Base-by-base conservation (phyloP, 1,140 invertebrate species). In the Heliconius hewitsoni region DNA sequence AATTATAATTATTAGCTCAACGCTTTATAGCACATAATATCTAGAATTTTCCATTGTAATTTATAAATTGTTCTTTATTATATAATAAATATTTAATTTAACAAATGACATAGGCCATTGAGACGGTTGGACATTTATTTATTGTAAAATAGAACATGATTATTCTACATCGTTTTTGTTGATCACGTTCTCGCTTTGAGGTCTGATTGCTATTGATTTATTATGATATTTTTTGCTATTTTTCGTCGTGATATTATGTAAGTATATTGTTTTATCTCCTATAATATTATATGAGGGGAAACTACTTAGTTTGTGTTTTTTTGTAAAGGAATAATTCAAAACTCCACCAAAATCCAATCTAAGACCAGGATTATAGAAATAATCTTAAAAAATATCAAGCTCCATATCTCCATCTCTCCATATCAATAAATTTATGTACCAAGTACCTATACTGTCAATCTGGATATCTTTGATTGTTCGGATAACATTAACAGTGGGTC, bases 181-280 rank as follows among this genome's bases (percentile, higher is more conserved):
- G 34, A 71, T 71, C 71, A 71, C 71, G 71, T 71, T 71, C 34
- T 37, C 71, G 19, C 8, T 71, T 71, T 39, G 71, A 11, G 39
- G 71, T 37, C 71, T n/a, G 16, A 39, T 37, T 37, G 37, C 34
- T 37, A n/a, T 71, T 39, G 8, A 71, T 71, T 37, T 39, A 71
- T 71, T 39, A 39, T 71, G 16, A 71, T 18, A 71, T 5, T 71
- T 71, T 39, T 37, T 71, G 16, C 3, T 55, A 8, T 57, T 57
- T 71, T 71, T 37, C 5, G 27, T 71, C 16, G 70, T 13, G 30
- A 37, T 27, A 71, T 18, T 71, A 34, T 19, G 11, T 34, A 34
- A 3, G 0, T 23, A 23, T 19, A 71, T 18, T 71, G 11, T 71
- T 71, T n/a, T n/a, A n/a, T 57, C 6, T 57, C 23, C n/a, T 19